These are phyloP conservation scores for Trachelus stipa DNA, from an alignment of 2,888 invertebrate genomes.

Conservation along the genomic window DNA sequence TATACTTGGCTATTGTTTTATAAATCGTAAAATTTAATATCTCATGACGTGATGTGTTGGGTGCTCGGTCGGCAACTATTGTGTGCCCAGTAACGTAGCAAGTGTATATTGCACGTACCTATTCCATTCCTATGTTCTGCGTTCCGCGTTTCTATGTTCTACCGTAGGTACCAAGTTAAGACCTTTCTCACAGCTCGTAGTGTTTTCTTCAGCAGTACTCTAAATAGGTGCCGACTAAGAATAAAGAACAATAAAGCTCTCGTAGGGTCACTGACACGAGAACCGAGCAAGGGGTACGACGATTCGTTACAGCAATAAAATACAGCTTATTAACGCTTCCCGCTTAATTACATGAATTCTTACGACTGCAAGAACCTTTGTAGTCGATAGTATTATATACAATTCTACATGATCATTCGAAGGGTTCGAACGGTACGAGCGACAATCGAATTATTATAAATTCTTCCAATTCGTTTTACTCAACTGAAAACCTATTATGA, in stretches of 20 bases:
- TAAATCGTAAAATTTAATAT: slow-evolving; percentile 47
- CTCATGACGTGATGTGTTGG: slow-evolving; percentile 39
- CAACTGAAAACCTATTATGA: background rate
- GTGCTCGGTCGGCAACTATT: slow-evolving; percentile 21
- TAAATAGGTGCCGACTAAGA: background rate
- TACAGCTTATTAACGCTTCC: background rate
- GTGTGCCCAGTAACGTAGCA: slow-evolving; percentile 18
- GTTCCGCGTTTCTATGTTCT: background rate
- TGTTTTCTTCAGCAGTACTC: background rate
- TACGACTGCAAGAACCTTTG: background rate
- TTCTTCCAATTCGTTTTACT: background rate
- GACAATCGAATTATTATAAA: background rate
- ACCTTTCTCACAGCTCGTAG: background rate
- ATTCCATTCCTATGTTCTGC: background rate
- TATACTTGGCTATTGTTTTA: slow-evolving; percentile 44
- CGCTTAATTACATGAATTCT: background rate
- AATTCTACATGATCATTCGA: background rate
- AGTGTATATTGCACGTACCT: slow-evolving; percentile 16
- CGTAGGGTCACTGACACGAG: background rate
- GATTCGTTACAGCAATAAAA: background rate
- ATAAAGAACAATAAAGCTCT: background rate
- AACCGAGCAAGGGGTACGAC: background rate
- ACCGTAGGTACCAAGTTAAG: background rate
- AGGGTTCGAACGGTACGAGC: background rate
- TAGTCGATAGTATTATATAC: background rate